Percentiles rank a stretch among this genome's conserved stretches.
Conservation (phyloP, 2,113 vertebrate species). For the Cygnus buccinator region DNA sequence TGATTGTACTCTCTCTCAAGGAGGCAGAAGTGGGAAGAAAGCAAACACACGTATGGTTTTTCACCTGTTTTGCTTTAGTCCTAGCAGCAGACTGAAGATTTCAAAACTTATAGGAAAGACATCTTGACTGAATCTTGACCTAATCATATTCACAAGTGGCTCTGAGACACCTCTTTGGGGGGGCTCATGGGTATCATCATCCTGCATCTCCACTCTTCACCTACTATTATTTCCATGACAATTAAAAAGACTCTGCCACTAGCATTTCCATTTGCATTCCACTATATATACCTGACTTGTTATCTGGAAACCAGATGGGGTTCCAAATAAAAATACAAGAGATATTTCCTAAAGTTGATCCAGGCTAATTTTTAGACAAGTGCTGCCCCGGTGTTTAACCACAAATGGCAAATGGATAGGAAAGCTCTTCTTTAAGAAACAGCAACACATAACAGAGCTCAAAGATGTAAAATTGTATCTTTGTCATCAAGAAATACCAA, state of each 20-base stretch:
- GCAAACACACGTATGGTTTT: neutral
- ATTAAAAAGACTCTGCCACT: neutral
- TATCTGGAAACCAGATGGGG: neutral
- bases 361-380: neutral
- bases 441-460: neutral
- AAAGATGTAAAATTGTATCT: neutral
- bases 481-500: neutral
- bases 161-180: neutral
- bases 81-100: neutral
- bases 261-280: neutral
- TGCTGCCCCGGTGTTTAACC: neutral
- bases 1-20: fast-evolving
- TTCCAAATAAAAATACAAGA: neutral
- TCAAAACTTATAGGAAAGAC: neutral
- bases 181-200: neutral
- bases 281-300: neutral
- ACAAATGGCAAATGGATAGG: neutral
- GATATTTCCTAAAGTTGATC: neutral
- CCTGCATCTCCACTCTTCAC: neutral
- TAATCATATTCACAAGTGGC: neutral
- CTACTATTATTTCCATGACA: neutral
- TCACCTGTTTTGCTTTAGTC: too few relatives aligned
- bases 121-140: neutral
- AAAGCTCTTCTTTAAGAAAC: neutral
- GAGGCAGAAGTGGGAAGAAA: neutral